A percentile compares a stretch with the other conserved stretches of the same genome.
These are phyloP conservation scores for Globicephala melas DNA, from an alignment of 2,113 vertebrate species.

Conservation along the genomic window DNA sequence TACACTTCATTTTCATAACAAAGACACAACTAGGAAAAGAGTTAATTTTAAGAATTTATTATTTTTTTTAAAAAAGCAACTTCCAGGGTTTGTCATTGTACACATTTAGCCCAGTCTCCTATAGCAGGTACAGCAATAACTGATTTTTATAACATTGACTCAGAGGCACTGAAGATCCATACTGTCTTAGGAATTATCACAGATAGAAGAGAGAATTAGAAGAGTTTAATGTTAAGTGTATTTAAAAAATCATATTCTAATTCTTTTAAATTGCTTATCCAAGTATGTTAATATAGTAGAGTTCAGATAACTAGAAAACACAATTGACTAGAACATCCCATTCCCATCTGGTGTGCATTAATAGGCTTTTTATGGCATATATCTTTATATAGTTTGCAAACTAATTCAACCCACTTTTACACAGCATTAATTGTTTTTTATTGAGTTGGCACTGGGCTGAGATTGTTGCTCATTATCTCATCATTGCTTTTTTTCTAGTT, in stretches of 20 bases:
- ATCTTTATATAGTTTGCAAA: slow-evolving; percentile 43
- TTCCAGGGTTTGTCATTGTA: slow-evolving; percentile 66
- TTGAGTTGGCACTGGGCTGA: slow-evolving; percentile 30
- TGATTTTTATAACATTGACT: slow-evolving; percentile 54
- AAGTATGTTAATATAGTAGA: slow-evolving; percentile 66
- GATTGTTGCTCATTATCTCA: background rate
- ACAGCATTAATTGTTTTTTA: slow-evolving; percentile 73
- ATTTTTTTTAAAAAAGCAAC: slow-evolving; percentile 65
- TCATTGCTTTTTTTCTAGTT: background rate
- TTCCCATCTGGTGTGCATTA: slow-evolving; percentile 29
- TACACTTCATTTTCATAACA: slow-evolving; percentile 23
- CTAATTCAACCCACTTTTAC: slow-evolving; percentile 80
- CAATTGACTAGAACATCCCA: slow-evolving; percentile 25
- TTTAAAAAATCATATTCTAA: slow-evolving; percentile 69
- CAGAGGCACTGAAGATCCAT: slow-evolving; percentile 50
- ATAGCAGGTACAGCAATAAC: slow-evolving; percentile 49
- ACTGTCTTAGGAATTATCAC: slow-evolving; percentile 60
- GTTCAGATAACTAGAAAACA: slow-evolving; percentile 69
- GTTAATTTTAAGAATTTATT: slow-evolving; percentile 70
- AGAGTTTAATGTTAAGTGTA: slow-evolving; percentile 71
- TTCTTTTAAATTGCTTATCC: slow-evolving; percentile 69
- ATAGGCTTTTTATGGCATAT: slow-evolving; percentile 46
- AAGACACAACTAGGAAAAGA: slow-evolving; percentile 40
- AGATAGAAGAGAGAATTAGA: slow-evolving; percentile 64
- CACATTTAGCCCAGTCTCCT: slow-evolving; percentile 50